Evolutionary conservation across 35 echinoderm and acorn worm genomes (phyloP), one percentile per base, ranked within the genome.

Genomic region (Amphiura filiformis): DNA sequence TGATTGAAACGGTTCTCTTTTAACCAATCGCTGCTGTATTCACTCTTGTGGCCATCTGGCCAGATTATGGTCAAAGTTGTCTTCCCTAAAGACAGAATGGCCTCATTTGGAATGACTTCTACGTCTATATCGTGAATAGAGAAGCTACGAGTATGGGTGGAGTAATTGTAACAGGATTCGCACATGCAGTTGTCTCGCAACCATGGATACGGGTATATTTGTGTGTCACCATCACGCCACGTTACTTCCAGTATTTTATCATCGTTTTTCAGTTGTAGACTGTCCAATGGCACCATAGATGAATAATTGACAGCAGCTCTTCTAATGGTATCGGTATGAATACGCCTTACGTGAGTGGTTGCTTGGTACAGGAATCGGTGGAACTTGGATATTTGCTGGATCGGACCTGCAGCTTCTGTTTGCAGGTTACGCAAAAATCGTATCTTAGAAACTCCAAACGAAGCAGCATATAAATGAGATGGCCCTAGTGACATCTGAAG

Each of bases 181-280:
- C 96, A 98, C 4, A 57, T 77, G 34, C 96, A 98, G 78, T 98
- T 98, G 52, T 98, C 96, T 37, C 96, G 81, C 23, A 98, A 42
- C 96, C 96, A 98, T 14, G 89, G 85, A 56, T 94, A 98, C 0
- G 92, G 89, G 82, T 93, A 97, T 28, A 76, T 76, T 0, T 93
- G 88, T 9, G 56, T 38, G 15, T 91, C 57, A 0, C 82, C 87
- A 32, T 91, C 82, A 23, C 39, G 33, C 90, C 91, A 97, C 20
- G 78, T 86, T 17, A 93, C 64, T 1, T 84, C 64, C 0, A 93
- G 80, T 38, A n/a, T n/a, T 31, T 83, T 82, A 18, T 83, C 39
- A 18, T 84, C 37, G 26, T 70, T 47, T 47, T 47, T 47, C 5
- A 47, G 17, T 47, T 47, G 4, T 17, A 47, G n/a, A n/a, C n/a